Percentiles rank a stretch among this genome's conserved stretches.
Evolutionary conservation across 2,797 vertebrate genomes (phyloP).

Genomic region (Petrocephalus schoutedeni): DNA sequence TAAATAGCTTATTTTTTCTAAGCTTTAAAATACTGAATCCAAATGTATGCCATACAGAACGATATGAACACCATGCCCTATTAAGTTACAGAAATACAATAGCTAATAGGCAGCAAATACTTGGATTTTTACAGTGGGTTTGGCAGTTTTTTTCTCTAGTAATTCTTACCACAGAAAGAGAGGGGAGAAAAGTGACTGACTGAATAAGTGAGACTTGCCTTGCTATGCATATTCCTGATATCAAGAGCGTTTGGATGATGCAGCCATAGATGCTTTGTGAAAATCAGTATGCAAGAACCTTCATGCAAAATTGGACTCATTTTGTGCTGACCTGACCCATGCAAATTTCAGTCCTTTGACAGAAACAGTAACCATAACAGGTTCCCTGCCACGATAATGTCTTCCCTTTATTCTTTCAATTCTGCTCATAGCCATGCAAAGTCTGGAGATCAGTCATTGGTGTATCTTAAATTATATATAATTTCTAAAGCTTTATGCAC

Average conservation of each 20-base stretch:
- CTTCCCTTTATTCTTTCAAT: not conserved
- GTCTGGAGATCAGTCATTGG: not conserved
- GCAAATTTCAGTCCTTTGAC: not conserved
- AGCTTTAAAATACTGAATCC: not conserved
- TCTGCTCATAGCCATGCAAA: not conserved
- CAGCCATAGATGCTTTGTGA: conserved; percentile 4
- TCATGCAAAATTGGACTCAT: not conserved
- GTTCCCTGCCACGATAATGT: not conserved
- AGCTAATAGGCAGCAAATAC: not conserved
- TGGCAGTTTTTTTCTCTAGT: not conserved
- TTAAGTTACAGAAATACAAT: not conserved
- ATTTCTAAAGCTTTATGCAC: not conserved
- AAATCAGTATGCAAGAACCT: not conserved
- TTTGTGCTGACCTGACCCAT: not conserved
- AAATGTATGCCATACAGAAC: not conserved
- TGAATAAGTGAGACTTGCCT: conserved; percentile 16
- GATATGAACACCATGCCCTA: not conserved
- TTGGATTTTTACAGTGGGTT: conserved; percentile 21
- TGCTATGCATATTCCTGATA: conserved; percentile 3
- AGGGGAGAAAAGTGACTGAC: not conserved
- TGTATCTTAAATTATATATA: not conserved
- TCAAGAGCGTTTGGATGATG: not conserved
- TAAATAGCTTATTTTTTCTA: not conserved
- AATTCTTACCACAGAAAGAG: not conserved
- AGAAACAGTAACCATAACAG: not conserved